These are phyloP conservation scores for Ormia ochracea DNA, from an alignment of 2,888 invertebrate genomes.

Conservation along the genomic window DNA sequence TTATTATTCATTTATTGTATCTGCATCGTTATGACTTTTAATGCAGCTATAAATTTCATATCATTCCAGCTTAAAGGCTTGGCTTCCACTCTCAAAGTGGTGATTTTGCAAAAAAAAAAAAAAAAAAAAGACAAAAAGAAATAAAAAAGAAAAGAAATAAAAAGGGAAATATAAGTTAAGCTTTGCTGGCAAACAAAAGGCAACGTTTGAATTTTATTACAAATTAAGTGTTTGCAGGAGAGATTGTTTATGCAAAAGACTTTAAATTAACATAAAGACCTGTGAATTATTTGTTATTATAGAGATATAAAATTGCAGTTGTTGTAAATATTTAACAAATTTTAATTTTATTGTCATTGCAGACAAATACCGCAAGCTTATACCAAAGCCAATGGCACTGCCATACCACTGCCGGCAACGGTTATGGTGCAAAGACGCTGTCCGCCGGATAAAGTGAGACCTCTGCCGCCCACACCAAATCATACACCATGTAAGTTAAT, in stretches of 20 bases:
- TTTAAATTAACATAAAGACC: constrained; percentile 29
- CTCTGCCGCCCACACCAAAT: constrained; percentile 83
- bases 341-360: constrained; percentile 71
- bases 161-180: constrained; percentile 31
- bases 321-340: background rate
- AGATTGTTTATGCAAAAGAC: background rate
- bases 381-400: constrained; percentile 81
- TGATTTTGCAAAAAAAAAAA: background rate
- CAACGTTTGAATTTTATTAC: constrained; percentile 3
- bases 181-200: background rate
- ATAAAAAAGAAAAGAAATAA: too few species aligned
- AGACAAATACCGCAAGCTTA: constrained; percentile 84
- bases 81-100: background rate
- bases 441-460: constrained; percentile 87
- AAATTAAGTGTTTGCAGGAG: constrained; percentile 18
- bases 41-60: constrained; percentile 43
- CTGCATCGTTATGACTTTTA: constrained; percentile 8
- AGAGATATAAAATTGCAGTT: background rate
- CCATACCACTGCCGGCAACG: constrained; percentile 88
- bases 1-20: background rate
- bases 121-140: too few species aligned
- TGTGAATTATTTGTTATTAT: background rate
- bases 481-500: constrained; percentile 77
- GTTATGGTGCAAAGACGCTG: constrained; percentile 86
- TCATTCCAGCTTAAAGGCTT: constrained; percentile 23